Conservation (phyloP, 2,888 invertebrate species). For the Rhodophaea formosa region DNA sequence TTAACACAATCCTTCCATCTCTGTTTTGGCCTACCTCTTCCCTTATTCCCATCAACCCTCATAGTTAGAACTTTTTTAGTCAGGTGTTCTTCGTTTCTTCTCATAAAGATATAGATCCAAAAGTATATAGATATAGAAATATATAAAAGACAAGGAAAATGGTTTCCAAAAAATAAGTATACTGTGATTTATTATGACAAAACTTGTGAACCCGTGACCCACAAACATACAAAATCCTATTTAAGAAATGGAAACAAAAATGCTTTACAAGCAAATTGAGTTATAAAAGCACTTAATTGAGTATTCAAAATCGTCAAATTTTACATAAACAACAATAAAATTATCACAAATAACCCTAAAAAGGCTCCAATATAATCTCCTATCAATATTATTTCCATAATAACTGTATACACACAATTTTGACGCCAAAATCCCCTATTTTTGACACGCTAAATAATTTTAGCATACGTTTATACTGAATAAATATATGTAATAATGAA, state of each 20-base stretch:
- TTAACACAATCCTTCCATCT: too few relatives aligned
- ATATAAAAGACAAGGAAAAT: too few relatives aligned
- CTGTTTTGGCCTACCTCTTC: too few relatives aligned
- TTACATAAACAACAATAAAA: neutral
- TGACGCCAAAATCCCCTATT: slow-evolving; percentile 2
- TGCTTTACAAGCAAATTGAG: neutral
- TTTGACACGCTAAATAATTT: slow-evolving; percentile 12
- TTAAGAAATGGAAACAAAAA: neutral
- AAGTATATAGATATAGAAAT: too few relatives aligned
- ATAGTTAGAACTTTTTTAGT: too few relatives aligned
- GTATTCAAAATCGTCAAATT: neutral
- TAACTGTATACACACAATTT: slow-evolving; percentile 1
- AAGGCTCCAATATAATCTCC: neutral
- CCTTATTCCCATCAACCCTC: too few relatives aligned
- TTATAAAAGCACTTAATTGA: neutral
- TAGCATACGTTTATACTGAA: slow-evolving; percentile 10
- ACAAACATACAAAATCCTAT: neutral
- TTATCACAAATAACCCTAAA: slow-evolving; percentile 1
- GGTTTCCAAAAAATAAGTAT: too few relatives aligned
- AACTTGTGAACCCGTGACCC: neutral
- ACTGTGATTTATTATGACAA: too few relatives aligned
- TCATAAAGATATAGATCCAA: too few relatives aligned
- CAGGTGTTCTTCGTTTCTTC: too few relatives aligned
- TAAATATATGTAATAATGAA: slow-evolving; percentile 9
- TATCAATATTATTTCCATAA: slow-evolving; percentile 2